A percentile compares a stretch with the other conserved stretches of the same genome.
Evolutionary conservation across 2,797 vertebrate genomes (phyloP).

Genomic region (Etheostoma perlongum): DNA sequence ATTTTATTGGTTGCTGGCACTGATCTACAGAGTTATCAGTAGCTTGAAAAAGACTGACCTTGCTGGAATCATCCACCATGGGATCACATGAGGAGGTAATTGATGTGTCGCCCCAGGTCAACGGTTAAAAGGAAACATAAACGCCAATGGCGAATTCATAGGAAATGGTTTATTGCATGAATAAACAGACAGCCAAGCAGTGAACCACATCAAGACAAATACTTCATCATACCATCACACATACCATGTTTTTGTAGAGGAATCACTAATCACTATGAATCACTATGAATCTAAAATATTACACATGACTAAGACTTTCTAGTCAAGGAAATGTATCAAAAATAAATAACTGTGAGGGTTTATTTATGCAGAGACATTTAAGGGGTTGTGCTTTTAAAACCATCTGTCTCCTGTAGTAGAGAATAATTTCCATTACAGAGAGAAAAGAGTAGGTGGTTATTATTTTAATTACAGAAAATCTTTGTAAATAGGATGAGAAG

Average conservation of each 20-base stretch:
- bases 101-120: constrained; percentile 43
- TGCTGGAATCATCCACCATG: constrained; percentile 57
- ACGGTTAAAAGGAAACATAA: constrained; percentile 57
- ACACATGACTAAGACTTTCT: not conserved
- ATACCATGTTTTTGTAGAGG: not conserved
- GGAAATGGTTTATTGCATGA: constrained; percentile 42
- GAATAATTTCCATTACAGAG: constrained; percentile 6
- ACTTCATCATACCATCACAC: not conserved
- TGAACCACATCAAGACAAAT: not conserved
- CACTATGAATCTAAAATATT: not conserved
- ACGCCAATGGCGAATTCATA: constrained; percentile 30
- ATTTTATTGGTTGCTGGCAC: constrained; percentile 72
- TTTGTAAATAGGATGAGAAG: constrained; percentile 2
- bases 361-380: constrained; percentile 7
- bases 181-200: constrained; percentile 22
- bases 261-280: not conserved
- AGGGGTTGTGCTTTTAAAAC: constrained; percentile 15
- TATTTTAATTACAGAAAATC: constrained; percentile 5
- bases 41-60: constrained; percentile 75
- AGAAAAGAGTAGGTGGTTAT: not conserved
- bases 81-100: constrained; percentile 33
- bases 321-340: not conserved
- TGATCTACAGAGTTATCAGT: constrained; percentile 75
- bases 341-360: not conserved
- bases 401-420: constrained; percentile 16